Base-by-base conservation (phyloP, 2,797 vertebrate species). In the Rhinophrynus dorsalis region DNA sequence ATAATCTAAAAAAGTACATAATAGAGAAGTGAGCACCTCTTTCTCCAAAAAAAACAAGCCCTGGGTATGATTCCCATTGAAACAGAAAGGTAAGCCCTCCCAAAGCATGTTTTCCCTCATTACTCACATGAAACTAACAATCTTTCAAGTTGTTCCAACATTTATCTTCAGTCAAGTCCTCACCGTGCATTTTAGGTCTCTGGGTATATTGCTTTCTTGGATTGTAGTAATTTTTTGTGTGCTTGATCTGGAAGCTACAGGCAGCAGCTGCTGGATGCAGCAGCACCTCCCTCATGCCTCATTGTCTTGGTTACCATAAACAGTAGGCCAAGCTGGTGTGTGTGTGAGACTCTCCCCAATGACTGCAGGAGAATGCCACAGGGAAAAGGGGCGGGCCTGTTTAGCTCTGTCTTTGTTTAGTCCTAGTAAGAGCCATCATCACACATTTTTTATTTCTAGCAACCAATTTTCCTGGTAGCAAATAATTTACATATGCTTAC, bases 231-330 rank as follows among this genome's bases (percentile, higher is more conserved):
- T n/a, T 35, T 50, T 26, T 52, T 60, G 44, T 38, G 23, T 40
- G n/a, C 24, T 57, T 18, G 30, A 45, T 58, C 17, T 58, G n/a
- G 23, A 51, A 33, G 30, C 55, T 29, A 42, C 54, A 61, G 17
- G 37, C 47, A 55, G 48, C 67, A 62, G 67, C 38, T 62, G 67
- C 67, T 10, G 24, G 17, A 12, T 24, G 21, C 42, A 44, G 21
- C 42, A 44, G 55, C 23, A 30, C 24, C 55, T 18, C n/a, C 67
- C 37, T 55, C 56, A 26, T 65, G 71, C 12, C 33, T 9, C 1
- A 13, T 67, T 27, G 55, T 27, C 50, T 45, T 21, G 29, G 67
- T 38, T 21, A 63, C 67, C 30, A 37, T 70, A 69, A 69, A 69
- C 67, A 69, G 18, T 33, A 44, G 27, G 8, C 3, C 35, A 18